Evolutionary conservation across 2,888 invertebrate genomes (phyloP), one percentile per base, ranked within the genome.

Genomic region (Sesamia inferens): DNA sequence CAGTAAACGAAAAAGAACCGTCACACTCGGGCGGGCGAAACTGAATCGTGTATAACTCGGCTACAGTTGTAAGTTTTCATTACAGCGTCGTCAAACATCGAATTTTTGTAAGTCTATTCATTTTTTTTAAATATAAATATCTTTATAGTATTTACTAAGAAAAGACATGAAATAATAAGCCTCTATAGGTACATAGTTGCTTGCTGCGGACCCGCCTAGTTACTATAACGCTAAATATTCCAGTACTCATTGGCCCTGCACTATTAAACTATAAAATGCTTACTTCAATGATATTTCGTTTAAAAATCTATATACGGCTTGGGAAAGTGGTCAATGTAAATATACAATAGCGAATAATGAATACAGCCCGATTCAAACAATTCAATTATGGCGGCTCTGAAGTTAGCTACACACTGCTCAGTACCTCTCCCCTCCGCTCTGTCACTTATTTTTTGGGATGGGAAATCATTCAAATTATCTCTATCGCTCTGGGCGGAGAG

Each of bases 191-290:
- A 75, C 74, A 79, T 87, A 90, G 88, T 90, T 89, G 87, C 90
- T 90, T 87, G 83, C 89, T 87, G 83, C 85, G 85, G 86, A 85
- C 84, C 85, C 84, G 74, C 82, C 81, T 86, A 86, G 71, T 74
- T 70, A 81, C 74, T 78, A 87, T 82, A 78, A 83, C 84, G 85
- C 82, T 86, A 87, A 87, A 85, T 88, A 84, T 87, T 90, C 90
- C 88, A 89, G 90, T 91, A 91, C 88, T 91, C 91, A 91, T 91
- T 92, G 92, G 92, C 92, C 92, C 92, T 90, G 90, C 85, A 87
- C 87, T 89, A 89, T 84, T 84, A 84, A 87, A 88, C 88, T 91
- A 88, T 86, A 87, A 85, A 89, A 88, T 90, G 88, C 88, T 90
- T 91, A 90, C 51, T 73, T 80, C 82, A 85, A 87, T 90, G 90